phyloP scores from a whole-genome alignment of 2,888 invertebrate genomes.

The Epinotia ramella region DNA sequence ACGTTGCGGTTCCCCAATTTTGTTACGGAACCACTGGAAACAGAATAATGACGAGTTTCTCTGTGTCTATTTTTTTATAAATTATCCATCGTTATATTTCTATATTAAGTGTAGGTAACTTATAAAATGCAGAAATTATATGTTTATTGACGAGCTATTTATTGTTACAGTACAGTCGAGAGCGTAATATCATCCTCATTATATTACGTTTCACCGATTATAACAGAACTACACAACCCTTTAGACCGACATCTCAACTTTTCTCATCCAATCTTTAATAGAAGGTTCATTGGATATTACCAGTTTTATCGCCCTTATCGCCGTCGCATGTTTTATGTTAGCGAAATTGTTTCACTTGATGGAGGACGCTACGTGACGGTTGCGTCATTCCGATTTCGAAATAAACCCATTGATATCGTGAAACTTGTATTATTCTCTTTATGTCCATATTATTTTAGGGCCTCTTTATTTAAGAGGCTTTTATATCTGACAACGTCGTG shows the following conservation, averaged over 20 bases:
- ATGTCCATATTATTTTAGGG: slow-evolving; percentile 37
- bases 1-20: too few relatives aligned
- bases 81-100: too few relatives aligned
- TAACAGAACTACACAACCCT: neutral
- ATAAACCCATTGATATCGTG: slow-evolving; percentile 39
- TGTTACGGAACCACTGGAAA: too few relatives aligned
- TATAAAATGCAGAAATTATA: too few relatives aligned
- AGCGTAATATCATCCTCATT: too few relatives aligned
- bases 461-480: slow-evolving; percentile 40
- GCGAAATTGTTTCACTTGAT: slow-evolving; percentile 38
- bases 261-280: slow-evolving; percentile 33
- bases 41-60: too few relatives aligned
- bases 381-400: slow-evolving; percentile 29
- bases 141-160: too few relatives aligned
- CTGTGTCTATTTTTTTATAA: too few relatives aligned
- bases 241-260: slow-evolving; percentile 17
- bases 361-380: slow-evolving; percentile 40
- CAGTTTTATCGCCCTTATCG: slow-evolving; percentile 37
- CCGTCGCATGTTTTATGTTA: slow-evolving; percentile 41
- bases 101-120: too few relatives aligned
- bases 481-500: slow-evolving; percentile 37
- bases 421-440: slow-evolving; percentile 41
- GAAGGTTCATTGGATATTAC: slow-evolving; percentile 30
- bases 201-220: neutral
- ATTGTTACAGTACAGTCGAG: too few relatives aligned